Conservation (phyloP, 2,113 vertebrate species). For the Pseudorhombus dupliciocellatus region DNA sequence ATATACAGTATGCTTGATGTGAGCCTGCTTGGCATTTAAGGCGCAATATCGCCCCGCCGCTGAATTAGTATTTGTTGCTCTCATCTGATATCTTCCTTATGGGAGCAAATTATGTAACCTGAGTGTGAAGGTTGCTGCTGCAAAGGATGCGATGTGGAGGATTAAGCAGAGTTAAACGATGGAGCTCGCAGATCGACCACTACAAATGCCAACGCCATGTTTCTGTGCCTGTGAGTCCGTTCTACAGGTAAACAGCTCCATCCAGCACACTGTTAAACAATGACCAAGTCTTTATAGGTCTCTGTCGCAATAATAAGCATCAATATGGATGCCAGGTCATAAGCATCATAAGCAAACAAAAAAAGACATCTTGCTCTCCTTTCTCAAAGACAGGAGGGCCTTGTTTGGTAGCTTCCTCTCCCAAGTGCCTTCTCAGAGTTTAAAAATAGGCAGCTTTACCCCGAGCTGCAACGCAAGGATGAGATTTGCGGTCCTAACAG, state of each 20-base stretch:
- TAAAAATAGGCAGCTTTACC: constrained; percentile 83
- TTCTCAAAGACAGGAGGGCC: constrained; percentile 47
- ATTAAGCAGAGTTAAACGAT: constrained; percentile 43
- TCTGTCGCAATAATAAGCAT: neutral
- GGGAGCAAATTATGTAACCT: constrained; percentile 50
- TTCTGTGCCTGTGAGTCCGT: neutral
- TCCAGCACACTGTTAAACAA: neutral
- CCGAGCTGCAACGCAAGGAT: constrained; percentile 70
- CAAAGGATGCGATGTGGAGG: constrained; percentile 34
- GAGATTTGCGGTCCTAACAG: constrained; percentile 61
- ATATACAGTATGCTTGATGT: constrained; percentile 59
- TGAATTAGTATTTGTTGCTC: constrained; percentile 63
- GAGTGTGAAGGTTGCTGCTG: constrained; percentile 9
- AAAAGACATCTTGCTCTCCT: constrained; percentile 24
- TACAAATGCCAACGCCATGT: constrained; percentile 44
- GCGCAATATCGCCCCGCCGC: constrained; percentile 56
- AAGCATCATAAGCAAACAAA: constrained; percentile 9
- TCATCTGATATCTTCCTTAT: constrained; percentile 56
- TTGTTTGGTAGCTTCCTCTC: constrained; percentile 60
- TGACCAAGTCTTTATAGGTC: neutral
- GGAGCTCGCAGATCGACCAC: constrained; percentile 20
- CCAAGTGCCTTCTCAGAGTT: constrained; percentile 64
- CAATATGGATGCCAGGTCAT: constrained; percentile 11
- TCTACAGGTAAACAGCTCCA: neutral
- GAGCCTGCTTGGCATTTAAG: constrained; percentile 71